Evolutionary conservation across 2,888 invertebrate species (phyloP), one percentile per base, ranked within the genome.

Genomic region (Tigriopus californicus): DNA sequence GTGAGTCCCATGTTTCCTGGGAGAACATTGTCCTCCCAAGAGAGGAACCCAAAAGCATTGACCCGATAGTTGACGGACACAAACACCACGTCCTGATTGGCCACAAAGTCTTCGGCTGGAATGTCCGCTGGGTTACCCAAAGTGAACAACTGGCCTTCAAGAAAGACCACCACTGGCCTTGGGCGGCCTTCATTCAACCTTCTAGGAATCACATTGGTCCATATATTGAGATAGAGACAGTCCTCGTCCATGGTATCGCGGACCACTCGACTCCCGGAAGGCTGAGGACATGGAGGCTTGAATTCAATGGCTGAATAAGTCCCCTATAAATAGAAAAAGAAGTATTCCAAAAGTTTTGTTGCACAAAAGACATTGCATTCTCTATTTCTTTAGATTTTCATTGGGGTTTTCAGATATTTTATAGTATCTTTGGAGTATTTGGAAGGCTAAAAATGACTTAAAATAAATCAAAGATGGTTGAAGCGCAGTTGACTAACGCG

Each of bases 131-230:
- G 49, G 20, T 49, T 49, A 13, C 49, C 49, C 13, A 49, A 11
- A 3, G 49, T 49, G 49, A 49, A 49, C 49, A 49, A 11, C 22
- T 49, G 49, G 11, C 49, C 49, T 49, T 49, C 49, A 22, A 49
- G 15, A 22, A 49, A 20, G 49, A 49, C 22, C 22, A 49, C 13
- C 8, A 49, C 49, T 20, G 49, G 49, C 22, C 49, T 49, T 18
- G 22, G 22, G 5, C 22, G 15, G 33, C 33, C 33, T 15, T 18
- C 13, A 22, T 22, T 49, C 12, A 22, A 20, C 8, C 13, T 22
- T 18, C 20, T 4, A 20, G 49, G 49, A 13, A 49, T 18, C 15
- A 20, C 13, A 49, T 18, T 18, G 22, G 49, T 49, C 49, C 49
- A 49, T 5, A 49, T 22, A 22, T 49, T 49, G 20, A 49, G 22